Base-by-base conservation (phyloP, 1,140 invertebrate species). In the Chionoecetes opilio region DNA sequence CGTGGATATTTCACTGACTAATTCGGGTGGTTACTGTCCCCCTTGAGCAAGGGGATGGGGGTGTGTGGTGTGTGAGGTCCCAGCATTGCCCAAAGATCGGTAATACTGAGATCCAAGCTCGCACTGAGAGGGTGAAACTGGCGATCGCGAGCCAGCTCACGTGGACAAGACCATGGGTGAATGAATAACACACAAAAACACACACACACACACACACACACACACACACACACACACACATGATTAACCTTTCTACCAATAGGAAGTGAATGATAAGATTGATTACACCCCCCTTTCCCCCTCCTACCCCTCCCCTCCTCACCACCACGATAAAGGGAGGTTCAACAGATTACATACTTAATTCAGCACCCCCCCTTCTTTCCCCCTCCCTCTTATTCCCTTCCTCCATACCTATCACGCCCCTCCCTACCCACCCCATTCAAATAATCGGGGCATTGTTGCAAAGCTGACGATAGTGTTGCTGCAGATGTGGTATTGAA, bases 201-300 rank as follows among this genome's bases (percentile, higher is more conserved):
- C 63, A 75, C 63, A 75, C n/a, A 87, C 85, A 87, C 85, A 87
- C 85, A 87, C 21, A 34, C 85, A 87, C 37, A 87, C 85, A 87
- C 85, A 35, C 85, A 86, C 85, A 86, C 85, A 31, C 85, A 86
- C 85, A 86, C 85, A 31, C 9, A 86, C 35, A 14, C 35, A 86
- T 34, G 32, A 38, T 87, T 87, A 26, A 34, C 14, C 37, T 35
- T 21, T 14, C 34, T 5, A 9, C 85, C 32, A 38, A 38, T 87
- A 38, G 37, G 9, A 87, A 37, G 29, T 87, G 37, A 34, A 31
- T 9, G 85, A 87, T 37, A 87, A 38, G 6, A 34, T 9, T 3
- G 85, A 87, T 37, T 34, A 87, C 14, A 37, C 21, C 8, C 63
- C 11, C 11, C 46, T 14, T 6, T 46, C 46, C 46, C 46, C 46